phyloP scores from a whole-genome alignment of 2,797 vertebrate species.

The Anguilla anguilla region DNA sequence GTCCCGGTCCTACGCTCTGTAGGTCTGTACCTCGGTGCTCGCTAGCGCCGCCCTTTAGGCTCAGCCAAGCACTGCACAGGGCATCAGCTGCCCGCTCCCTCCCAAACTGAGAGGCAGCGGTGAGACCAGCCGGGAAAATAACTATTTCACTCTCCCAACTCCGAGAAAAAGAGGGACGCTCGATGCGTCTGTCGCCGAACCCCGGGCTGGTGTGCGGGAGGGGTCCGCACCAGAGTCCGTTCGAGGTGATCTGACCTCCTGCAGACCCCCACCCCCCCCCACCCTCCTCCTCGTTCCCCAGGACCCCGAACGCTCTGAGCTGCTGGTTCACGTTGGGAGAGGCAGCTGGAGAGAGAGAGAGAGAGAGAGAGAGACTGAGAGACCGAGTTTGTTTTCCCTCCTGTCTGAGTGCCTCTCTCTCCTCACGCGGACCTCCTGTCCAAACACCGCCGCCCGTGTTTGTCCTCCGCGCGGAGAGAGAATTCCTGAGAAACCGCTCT shows the following conservation, averaged over 20 bases:
- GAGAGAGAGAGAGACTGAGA: too few species aligned
- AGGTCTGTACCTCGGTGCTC: too few species aligned
- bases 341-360: neutral
- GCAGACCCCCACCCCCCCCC: neutral
- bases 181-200: neutral
- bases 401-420: conserved; percentile 11
- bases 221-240: neutral
- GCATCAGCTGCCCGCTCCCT: too few species aligned
- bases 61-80: too few species aligned
- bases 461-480: conserved; percentile 41
- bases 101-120: too few species aligned
- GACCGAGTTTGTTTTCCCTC: neutral
- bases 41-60: too few species aligned
- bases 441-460: conserved; percentile 28
- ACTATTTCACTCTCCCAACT: too few species aligned
- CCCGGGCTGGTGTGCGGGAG: neutral
- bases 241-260: too few species aligned
- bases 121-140: too few species aligned
- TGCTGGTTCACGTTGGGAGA: neutral
- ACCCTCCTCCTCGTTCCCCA: neutral
- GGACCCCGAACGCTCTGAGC: neutral
- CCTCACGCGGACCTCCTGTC: neutral
- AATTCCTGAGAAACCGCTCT: conserved; percentile 21
- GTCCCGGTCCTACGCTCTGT: too few species aligned
- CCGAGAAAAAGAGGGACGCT: neutral